These are phyloP conservation scores for Microcebus ravelobensis DNA, from an alignment of 2,113 vertebrate genomes.

Conservation along the genomic window DNA sequence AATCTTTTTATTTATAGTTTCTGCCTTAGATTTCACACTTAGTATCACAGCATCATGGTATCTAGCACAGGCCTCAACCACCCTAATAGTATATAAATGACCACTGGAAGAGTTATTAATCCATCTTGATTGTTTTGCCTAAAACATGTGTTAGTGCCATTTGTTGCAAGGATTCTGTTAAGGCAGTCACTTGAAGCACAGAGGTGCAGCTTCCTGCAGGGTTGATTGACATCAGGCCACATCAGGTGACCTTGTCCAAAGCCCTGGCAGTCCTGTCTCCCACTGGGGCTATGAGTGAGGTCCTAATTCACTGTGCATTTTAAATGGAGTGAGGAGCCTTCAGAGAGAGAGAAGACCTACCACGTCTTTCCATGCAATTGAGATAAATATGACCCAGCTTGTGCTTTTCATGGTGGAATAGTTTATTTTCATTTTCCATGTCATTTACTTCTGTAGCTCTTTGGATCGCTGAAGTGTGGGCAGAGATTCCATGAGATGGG, in stretches of 20 bases:
- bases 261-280: not conserved
- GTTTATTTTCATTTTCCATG: conserved; percentile 44
- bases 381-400: conserved; percentile 7
- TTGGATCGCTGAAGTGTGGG: not conserved
- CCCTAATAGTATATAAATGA: not conserved
- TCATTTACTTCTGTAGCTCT: conserved; percentile 29
- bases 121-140: conserved; percentile 33
- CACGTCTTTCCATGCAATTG: conserved; percentile 6
- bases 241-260: conserved; percentile 1
- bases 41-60: not conserved
- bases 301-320: conserved; percentile 65
- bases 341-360: not conserved
- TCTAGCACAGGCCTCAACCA: not conserved
- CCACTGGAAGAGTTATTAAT: not conserved
- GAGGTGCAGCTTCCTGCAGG: not conserved
- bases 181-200: conserved; percentile 10
- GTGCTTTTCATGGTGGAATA: conserved; percentile 25
- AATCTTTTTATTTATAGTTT: not conserved
- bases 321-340: conserved; percentile 25
- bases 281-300: conserved; percentile 45
- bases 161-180: conserved; percentile 49
- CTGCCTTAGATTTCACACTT: not conserved
- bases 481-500: not conserved
- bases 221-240: not conserved
- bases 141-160: conserved; percentile 25